Conservation (phyloP, 2,888 invertebrate species). For the Ischnus inquisitorius region DNA sequence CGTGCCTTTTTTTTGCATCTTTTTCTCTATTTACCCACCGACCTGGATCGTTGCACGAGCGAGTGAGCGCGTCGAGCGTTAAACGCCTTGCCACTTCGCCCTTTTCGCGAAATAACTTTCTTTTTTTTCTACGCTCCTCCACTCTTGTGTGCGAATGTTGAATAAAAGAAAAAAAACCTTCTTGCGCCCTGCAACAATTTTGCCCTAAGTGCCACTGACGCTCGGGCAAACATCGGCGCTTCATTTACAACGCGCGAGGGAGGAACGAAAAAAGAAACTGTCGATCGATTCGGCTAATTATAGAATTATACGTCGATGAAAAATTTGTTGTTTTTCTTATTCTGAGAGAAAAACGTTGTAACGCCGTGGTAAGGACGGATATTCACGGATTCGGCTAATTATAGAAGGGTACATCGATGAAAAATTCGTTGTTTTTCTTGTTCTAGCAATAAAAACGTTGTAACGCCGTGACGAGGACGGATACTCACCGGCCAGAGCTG, state of each 20-base stretch:
- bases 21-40: slow-evolving; percentile 48
- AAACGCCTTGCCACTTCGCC: slow-evolving; percentile 13
- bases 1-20: slow-evolving; percentile 10
- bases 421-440: neutral
- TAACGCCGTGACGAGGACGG: slow-evolving; percentile 2
- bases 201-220: neutral
- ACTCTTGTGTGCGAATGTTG: slow-evolving; percentile 14
- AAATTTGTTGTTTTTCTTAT: neutral
- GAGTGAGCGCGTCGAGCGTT: slow-evolving; percentile 16
- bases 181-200: neutral
- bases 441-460: neutral
- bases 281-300: slow-evolving; percentile 42
- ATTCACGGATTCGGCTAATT: slow-evolving; percentile 85
- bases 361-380: slow-evolving; percentile 15
- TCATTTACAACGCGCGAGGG: slow-evolving; percentile 4
- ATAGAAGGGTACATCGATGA: slow-evolving; percentile 10
- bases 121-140: slow-evolving; percentile 12
- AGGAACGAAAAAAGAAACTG: slow-evolving; percentile 11
- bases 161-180: slow-evolving; percentile 13
- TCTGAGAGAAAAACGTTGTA: neutral
- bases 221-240: slow-evolving; percentile 19
- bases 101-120: neutral
- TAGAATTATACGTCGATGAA: slow-evolving; percentile 8
- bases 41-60: slow-evolving; percentile 47
- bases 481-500: slow-evolving; percentile 90